Evolutionary conservation across 2,113 vertebrate genomes (phyloP), one percentile per base, ranked within the genome.

Genomic region (Aleadryas rufinucha): DNA sequence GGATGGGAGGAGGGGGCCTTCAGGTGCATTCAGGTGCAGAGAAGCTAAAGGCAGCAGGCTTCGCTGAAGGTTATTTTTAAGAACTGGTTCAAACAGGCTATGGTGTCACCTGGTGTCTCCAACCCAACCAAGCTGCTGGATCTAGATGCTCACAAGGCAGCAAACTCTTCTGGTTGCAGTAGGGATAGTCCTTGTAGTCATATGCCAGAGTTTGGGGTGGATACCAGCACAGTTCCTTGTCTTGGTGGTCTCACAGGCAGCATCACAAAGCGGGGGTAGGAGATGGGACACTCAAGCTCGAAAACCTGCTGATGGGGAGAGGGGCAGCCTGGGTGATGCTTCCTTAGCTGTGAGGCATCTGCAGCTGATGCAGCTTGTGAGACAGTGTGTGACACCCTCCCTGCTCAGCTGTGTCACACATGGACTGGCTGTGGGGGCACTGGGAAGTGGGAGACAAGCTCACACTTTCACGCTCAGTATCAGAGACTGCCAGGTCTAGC

Each of bases 181-280:
- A 45, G 26, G n/a, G 45, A 45, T 45, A 65, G 41, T 1, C 1
- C 63, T 72, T 65, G 37, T 6, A 56, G 24, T 31, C 13, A 9
- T 11, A 13, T 28, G 47, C 39, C 26, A 42, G 79, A 60, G 7
- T 63, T 16, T 47, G 31, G 8, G 8, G 30, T 50, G 16, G 27
- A 27, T 24, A 37, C 31, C 52, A 21, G 33, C 8, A 10, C 27
- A 14, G 21, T 27, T 53, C 63, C 39, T 89, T 75, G 18, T 30
- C 64, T 54, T 7, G 5, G 28, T 49, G 41, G 49, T 65, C 54
- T 77, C 11, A 3, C 16, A 61, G 33, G 19, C 28, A 69, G 20
- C 6, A 8, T 66, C 52, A 63, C n/a, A 37, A 45, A 17, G 27
- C 1, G 0, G n/a, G 4, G 22, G 16, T 50, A 59, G 26, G 21